phyloP scores from a whole-genome alignment of 2,888 invertebrate species.

The Agrotis clavis region DNA sequence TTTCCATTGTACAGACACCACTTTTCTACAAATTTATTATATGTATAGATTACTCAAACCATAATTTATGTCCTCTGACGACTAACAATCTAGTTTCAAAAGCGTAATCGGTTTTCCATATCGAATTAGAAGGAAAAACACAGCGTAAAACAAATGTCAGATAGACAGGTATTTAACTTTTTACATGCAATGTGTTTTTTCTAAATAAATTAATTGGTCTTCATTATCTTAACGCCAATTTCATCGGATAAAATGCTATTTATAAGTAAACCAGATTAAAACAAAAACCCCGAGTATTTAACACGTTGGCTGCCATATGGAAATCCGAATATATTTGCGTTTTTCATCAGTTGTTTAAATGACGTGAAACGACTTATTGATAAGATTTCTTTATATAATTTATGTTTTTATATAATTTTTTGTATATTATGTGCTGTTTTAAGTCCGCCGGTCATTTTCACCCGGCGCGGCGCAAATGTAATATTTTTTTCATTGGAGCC shows the following conservation, averaged over 20 bases:
- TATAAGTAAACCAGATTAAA: neutral
- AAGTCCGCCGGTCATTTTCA: too few relatives aligned
- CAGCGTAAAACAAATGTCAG: neutral
- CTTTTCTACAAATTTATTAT: too few relatives aligned
- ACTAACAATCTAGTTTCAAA: slow-evolving; percentile 14
- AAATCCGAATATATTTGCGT: too few relatives aligned
- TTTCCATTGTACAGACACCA: too few relatives aligned
- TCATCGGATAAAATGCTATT: neutral
- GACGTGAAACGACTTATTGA: too few relatives aligned
- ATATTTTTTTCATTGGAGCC: too few relatives aligned
- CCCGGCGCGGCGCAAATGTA: too few relatives aligned
- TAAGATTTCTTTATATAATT: too few relatives aligned
- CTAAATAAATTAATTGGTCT: neutral
- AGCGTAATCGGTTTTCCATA: slow-evolving; percentile 12
- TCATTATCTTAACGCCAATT: neutral
- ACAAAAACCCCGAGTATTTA: neutral
- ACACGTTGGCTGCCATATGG: too few relatives aligned
- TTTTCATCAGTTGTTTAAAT: too few relatives aligned
- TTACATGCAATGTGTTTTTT: neutral
- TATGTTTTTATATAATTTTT: too few relatives aligned
- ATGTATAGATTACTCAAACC: neutral
- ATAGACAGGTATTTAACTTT: neutral
- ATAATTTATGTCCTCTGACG: slow-evolving; percentile 17
- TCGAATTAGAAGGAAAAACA: neutral
- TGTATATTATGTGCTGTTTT: too few relatives aligned